Evolutionary conservation across 2,113 vertebrate species (phyloP), one percentile per base, ranked within the genome.

Genomic region (Canis aureus): DNA sequence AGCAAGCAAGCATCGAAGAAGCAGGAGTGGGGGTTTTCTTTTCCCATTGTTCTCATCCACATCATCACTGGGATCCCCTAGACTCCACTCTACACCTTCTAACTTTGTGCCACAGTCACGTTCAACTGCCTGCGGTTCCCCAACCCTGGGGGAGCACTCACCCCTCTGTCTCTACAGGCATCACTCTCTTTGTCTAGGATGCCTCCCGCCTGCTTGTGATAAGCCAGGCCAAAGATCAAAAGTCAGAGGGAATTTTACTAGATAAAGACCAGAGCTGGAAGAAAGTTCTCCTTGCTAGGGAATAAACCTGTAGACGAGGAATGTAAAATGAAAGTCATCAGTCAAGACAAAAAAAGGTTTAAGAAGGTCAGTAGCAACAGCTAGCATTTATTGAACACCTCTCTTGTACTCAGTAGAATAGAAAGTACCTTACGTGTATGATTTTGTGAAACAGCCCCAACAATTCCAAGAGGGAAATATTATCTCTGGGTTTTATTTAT

Each of bases 71-170:
- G 0, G 2, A 2, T 6, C 67, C 38, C 83, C 25, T 5, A 16
- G 13, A 6, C 64, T 16, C 64, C 66, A 13, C 11, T 22, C 73
- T 23, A 3, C 43, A 17, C 8, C 67, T 12, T 17, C 80, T 0
- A 0, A 10, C 16, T 20, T 6, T 0, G 0, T 0, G 11, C 11
- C 17, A 23, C n/a, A 12, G 69, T 32, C 6, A 13, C 0, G 0
- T 2, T 12, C 1, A 20, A 29, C 1, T 4, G 0, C 93, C 1
- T 8, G 16, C 32, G 5, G 1, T 0, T 1, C 22, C 29, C 57
- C 29, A 5, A 0, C 3, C 2, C 23, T n/a, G 11, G 13, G 16
- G 3, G 20, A 5, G 5, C 17, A 4, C 17, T 0, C 11, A 1
- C 35, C 12, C 3, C 57, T 35, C 67, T 3, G 0, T 5, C 35